These are phyloP conservation scores for Drosophila quinaria DNA, from an alignment of 2,888 invertebrate genomes.

Conservation along the genomic window DNA sequence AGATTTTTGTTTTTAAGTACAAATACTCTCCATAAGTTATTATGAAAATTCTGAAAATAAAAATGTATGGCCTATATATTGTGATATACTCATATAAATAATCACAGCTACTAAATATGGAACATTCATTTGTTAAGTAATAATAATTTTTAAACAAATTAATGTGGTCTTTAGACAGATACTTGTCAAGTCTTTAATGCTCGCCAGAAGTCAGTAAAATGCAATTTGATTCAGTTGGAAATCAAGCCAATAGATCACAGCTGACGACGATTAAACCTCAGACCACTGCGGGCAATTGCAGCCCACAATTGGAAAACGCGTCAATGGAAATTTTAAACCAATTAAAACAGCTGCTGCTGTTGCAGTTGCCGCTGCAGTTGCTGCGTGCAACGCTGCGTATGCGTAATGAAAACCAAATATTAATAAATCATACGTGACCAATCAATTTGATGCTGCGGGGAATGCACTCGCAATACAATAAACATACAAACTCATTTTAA, in stretches of 20 bases:
- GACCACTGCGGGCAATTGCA: conserved; percentile 68
- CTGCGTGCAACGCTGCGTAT: conserved; percentile 61
- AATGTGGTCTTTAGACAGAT: background rate
- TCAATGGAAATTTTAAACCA: conserved; percentile 74
- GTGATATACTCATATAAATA: too few relatives aligned
- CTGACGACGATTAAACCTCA: conserved; percentile 71
- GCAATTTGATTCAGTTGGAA: conserved; percentile 30
- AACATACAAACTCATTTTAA: conserved; percentile 20
- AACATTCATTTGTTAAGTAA: too few relatives aligned
- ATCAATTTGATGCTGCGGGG: conserved; percentile 69
- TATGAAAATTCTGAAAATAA: too few relatives aligned
- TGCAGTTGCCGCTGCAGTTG: conserved; percentile 9
- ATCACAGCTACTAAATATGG: too few relatives aligned
- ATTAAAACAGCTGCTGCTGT: conserved; percentile 74
- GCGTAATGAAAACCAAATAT: conserved; percentile 80
- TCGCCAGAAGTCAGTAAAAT: conserved; percentile 26
- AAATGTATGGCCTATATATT: too few relatives aligned
- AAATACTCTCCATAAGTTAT: too few relatives aligned
- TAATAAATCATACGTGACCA: conserved; percentile 80
- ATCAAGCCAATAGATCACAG: conserved; percentile 61
- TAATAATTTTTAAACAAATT: background rate
- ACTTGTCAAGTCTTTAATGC: conserved; percentile 10
- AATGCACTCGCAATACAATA: conserved; percentile 23
- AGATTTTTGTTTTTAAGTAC: too few relatives aligned
- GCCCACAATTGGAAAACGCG: conserved; percentile 49